Conservation (phyloP, 2,888 invertebrate genomes). For the Phasia obesa region DNA sequence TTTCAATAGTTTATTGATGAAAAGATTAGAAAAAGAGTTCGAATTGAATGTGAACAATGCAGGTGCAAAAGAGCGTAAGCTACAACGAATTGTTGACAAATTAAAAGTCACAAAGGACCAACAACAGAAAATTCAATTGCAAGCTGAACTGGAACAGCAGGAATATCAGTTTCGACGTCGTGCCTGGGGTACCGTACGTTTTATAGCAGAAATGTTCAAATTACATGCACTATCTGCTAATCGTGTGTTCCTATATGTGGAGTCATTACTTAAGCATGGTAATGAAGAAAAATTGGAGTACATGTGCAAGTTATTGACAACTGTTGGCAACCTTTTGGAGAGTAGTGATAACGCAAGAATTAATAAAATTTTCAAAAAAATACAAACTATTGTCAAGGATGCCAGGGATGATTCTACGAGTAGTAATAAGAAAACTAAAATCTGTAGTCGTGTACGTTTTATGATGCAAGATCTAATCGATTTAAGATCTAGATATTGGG, state of each 20-base stretch:
- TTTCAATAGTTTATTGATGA: slow-evolving; percentile 76
- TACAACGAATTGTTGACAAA: slow-evolving; percentile 77
- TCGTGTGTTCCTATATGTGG: slow-evolving; percentile 78
- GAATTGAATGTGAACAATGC: slow-evolving; percentile 81
- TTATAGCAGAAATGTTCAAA: slow-evolving; percentile 80
- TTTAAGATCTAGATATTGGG: slow-evolving; percentile 78
- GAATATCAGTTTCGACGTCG: slow-evolving; percentile 81
- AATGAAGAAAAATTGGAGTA: slow-evolving; percentile 81
- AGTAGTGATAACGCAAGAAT: slow-evolving; percentile 73
- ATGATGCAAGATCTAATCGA: slow-evolving; percentile 81
- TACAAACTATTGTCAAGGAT: slow-evolving; percentile 76
- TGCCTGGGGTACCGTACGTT: slow-evolving; percentile 81
- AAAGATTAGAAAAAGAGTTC: slow-evolving; percentile 79
- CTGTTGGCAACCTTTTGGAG: slow-evolving; percentile 79
- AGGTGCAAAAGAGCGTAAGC: slow-evolving; percentile 78
- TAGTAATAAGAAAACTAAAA: slow-evolving; percentile 56
- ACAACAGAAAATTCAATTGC: slow-evolving; percentile 77
- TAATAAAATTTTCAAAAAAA: slow-evolving; percentile 77
- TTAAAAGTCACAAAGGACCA: slow-evolving; percentile 75
- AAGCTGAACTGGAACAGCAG: slow-evolving; percentile 79
- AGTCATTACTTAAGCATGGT: slow-evolving; percentile 77
- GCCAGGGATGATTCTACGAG: slow-evolving; percentile 65
- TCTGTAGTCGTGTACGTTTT: slow-evolving; percentile 80
- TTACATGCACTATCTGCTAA: slow-evolving; percentile 77
- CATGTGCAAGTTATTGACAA: slow-evolving; percentile 80